Percentiles rank a stretch among this genome's conserved stretches.
Evolutionary conservation across 1,140 invertebrate species (phyloP).

Genomic region (Drosophila albomicans): DNA sequence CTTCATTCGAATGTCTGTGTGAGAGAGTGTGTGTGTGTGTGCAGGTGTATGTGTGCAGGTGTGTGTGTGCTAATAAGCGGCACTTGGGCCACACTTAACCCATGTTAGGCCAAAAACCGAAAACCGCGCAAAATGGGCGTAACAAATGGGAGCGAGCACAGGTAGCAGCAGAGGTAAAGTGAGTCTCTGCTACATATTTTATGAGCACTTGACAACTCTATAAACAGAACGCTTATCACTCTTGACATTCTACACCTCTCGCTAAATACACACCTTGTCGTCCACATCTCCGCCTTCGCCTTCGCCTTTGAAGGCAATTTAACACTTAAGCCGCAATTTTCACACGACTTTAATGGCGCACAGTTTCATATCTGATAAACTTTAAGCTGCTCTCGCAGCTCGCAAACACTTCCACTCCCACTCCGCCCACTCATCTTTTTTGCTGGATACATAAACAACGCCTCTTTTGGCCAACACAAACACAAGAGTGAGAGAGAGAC

Average conservation of each 20-base stretch:
- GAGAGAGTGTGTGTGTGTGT: constrained; percentile 1
- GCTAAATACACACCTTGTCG: constrained; percentile 10
- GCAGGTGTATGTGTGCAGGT: background rate
- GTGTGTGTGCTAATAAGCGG: constrained; percentile 64
- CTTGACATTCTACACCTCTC: constrained; percentile 26
- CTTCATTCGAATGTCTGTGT: constrained; percentile 38
- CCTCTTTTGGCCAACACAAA: background rate
- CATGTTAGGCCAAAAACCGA: constrained; percentile 57
- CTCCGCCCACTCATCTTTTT: constrained; percentile 6
- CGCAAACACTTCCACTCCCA: background rate
- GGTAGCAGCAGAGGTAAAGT: constrained; percentile 45
- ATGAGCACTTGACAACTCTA: constrained; percentile 76
- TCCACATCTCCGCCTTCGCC: background rate
- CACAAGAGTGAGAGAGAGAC: constrained; percentile 6
- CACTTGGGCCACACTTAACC: constrained; percentile 67
- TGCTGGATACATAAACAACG: constrained; percentile 44
- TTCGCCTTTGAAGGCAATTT: constrained; percentile 4
- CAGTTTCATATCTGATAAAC: constrained; percentile 61
- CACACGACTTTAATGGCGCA: constrained; percentile 66
- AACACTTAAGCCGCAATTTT: constrained; percentile 58
- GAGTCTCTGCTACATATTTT: constrained; percentile 45
- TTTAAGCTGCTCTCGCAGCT: constrained; percentile 54
- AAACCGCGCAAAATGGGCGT: constrained; percentile 57
- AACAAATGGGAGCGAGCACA: constrained; percentile 34
- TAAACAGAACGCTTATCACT: constrained; percentile 71